A percentile compares a stretch with the other conserved stretches of the same genome.
phyloP scores from a whole-genome alignment of 2,113 vertebrate species.

The Callocephalon fimbriatum region DNA sequence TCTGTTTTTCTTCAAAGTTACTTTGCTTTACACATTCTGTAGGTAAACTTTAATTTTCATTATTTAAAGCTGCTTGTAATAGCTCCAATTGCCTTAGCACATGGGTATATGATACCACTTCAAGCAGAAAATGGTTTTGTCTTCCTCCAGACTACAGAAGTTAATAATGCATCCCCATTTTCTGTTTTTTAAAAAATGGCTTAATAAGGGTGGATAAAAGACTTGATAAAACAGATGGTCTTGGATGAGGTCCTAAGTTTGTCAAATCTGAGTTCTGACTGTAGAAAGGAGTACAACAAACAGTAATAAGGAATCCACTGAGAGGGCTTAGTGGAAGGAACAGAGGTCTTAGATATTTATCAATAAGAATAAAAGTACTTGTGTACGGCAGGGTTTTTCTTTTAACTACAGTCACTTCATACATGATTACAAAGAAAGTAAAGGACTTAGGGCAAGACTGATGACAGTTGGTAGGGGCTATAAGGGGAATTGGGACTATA shows the following conservation, averaged over 20 bases:
- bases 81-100: background rate
- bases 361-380: background rate
- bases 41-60: background rate
- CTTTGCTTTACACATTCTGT: background rate
- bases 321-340: background rate
- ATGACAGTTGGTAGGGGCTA: background rate
- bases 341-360: background rate
- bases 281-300: background rate
- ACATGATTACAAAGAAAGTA: background rate
- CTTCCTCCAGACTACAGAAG: background rate
- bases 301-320: background rate
- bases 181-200: constrained; percentile 3
- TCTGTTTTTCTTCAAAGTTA: background rate
- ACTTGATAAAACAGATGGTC: constrained; percentile 3
- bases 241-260: constrained; percentile 27
- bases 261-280: background rate
- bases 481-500: background rate
- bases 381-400: background rate
- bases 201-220: constrained; percentile 23
- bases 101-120: background rate
- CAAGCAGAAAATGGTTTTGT: constrained; percentile 7
- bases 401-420: background rate
- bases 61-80: background rate
- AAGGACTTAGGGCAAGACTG: background rate
- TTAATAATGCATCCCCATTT: constrained; percentile 15